These are phyloP conservation scores for Chorisops tibialis DNA, from an alignment of 2,888 invertebrate genomes.

Conservation along the genomic window DNA sequence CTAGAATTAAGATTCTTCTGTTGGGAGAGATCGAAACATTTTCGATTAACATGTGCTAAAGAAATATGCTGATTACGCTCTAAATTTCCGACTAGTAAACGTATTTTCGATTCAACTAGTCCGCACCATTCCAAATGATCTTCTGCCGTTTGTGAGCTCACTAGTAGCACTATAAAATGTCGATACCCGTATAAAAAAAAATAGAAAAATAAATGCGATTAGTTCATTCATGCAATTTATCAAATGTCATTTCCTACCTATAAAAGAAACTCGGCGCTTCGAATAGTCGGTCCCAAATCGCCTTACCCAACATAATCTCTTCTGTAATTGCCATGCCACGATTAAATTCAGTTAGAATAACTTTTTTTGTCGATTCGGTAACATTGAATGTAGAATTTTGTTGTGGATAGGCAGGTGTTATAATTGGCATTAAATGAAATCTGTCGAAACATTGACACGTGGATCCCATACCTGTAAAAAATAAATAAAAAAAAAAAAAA, in stretches of 20 bases:
- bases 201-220: slow-evolving; percentile 33
- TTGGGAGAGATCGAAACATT: slow-evolving; percentile 62
- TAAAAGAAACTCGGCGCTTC: slow-evolving; percentile 90
- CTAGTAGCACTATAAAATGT: slow-evolving; percentile 91
- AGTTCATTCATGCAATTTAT: neutral
- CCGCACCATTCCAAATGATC: slow-evolving; percentile 96
- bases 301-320: slow-evolving; percentile 83
- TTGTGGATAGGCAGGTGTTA: slow-evolving; percentile 98
- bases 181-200: slow-evolving; percentile 66
- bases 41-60: slow-evolving; percentile 93
- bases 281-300: slow-evolving; percentile 88
- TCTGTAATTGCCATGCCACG: slow-evolving; percentile 71
- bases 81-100: slow-evolving; percentile 83
- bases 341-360: slow-evolving; percentile 91
- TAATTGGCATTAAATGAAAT: slow-evolving; percentile 99
- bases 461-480: slow-evolving; percentile 85
- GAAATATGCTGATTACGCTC: slow-evolving; percentile 90
- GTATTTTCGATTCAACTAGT: slow-evolving; percentile 92
- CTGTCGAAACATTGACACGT: slow-evolving; percentile 86
- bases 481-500: too few relatives aligned
- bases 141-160: slow-evolving; percentile 72
- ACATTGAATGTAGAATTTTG: slow-evolving; percentile 99
- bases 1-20: slow-evolving; percentile 48
- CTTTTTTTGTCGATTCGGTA: slow-evolving; percentile 83
- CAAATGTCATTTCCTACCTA: slow-evolving; percentile 54